phyloP scores from a whole-genome alignment of 2,888 invertebrate species.

The Lasioglossum marginatum region DNA sequence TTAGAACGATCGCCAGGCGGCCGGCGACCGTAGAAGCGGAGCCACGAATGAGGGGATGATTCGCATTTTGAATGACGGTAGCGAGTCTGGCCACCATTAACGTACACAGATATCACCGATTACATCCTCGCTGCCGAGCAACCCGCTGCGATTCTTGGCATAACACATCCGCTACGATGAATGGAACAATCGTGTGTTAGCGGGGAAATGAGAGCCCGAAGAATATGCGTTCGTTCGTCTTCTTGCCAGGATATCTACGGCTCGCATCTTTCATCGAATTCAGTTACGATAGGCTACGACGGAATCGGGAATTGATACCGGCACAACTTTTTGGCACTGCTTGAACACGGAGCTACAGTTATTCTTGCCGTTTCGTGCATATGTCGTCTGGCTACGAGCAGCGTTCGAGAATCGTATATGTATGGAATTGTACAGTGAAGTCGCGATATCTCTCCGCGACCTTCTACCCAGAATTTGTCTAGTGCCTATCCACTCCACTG shows the following conservation, averaged over 20 bases:
- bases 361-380: not conserved
- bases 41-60: slow-evolving; percentile 27
- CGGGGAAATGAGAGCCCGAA: slow-evolving; percentile 42
- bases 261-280: slow-evolving; percentile 10
- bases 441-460: too few species aligned
- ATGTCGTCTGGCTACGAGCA: not conserved
- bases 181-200: slow-evolving; percentile 61
- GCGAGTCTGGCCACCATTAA: slow-evolving; percentile 65
- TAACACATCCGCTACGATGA: slow-evolving; percentile 63
- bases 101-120: slow-evolving; percentile 67
- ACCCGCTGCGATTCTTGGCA: slow-evolving; percentile 55
- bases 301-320: not conserved
- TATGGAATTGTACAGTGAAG: not conserved
- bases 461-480: not conserved
- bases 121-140: slow-evolving; percentile 55
- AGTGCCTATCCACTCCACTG: too few species aligned
- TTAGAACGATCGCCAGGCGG: slow-evolving; percentile 48
- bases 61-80: slow-evolving; percentile 63
- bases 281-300: slow-evolving; percentile 12
- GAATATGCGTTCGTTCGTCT: slow-evolving; percentile 9
- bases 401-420: not conserved
- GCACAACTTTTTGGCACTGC: not conserved
- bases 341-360: not conserved
- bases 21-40: slow-evolving; percentile 14
- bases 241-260: not conserved